These are phyloP conservation scores for Melanostoma scalare DNA, from an alignment of 2,888 invertebrate genomes.

Conservation along the genomic window DNA sequence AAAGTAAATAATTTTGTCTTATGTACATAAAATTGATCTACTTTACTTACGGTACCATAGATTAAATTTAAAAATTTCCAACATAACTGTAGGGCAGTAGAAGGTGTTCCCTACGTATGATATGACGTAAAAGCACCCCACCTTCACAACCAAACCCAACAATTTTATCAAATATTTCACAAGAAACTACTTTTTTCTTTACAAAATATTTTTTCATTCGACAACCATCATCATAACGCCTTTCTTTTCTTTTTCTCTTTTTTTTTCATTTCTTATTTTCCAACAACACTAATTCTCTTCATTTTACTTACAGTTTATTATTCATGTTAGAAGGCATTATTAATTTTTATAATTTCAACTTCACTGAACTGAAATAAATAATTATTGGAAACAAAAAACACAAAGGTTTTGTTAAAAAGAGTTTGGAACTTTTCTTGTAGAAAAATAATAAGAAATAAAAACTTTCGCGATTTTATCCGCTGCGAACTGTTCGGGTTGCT, in stretches of 20 bases:
- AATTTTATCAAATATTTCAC: constrained; percentile 42
- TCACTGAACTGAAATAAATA: constrained; percentile 75
- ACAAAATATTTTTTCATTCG: constrained; percentile 5
- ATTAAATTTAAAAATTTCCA: constrained; percentile 24
- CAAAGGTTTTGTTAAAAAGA: constrained; percentile 35
- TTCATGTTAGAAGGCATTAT: constrained; percentile 82
- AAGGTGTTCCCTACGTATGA: constrained; percentile 40
- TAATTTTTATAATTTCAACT: constrained; percentile 79
- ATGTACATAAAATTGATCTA: constrained; percentile 40
- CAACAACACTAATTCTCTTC: constrained; percentile 32
- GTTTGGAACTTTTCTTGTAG: constrained; percentile 43
- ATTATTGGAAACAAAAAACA: constrained; percentile 36
- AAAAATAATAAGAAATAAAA: constrained; percentile 35
- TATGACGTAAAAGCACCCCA: constrained; percentile 31
- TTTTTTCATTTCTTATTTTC: constrained; percentile 11
- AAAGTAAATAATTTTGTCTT: constrained; percentile 43
- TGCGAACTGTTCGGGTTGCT: constrained; percentile 50
- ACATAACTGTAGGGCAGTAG: constrained; percentile 22
- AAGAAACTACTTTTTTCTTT: constrained; percentile 17
- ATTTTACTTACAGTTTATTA: constrained; percentile 82
- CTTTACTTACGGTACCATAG: constrained; percentile 55
- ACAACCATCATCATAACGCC: constrained; percentile 36
- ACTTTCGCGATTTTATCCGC: constrained; percentile 68
- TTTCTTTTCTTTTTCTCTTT: constrained; percentile 12
- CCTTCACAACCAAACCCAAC: not conserved